phyloP scores from a whole-genome alignment of 2,797 vertebrate genomes.

The Hippopotamyrus pictus region DNA sequence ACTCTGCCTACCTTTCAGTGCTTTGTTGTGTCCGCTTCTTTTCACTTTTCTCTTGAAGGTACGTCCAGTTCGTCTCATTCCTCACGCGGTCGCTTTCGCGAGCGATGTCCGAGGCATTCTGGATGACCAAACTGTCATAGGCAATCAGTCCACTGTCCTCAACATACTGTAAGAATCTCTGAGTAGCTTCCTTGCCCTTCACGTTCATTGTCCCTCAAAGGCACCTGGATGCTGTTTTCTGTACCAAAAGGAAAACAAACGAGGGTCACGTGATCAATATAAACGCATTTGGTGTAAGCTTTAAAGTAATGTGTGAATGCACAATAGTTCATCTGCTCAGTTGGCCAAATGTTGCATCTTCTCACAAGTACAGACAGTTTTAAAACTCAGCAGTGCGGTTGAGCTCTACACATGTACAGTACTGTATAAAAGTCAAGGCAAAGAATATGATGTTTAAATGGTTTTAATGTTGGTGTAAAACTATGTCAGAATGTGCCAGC shows the following conservation, averaged over 20 bases:
- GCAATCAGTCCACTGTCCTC: constrained; percentile 94
- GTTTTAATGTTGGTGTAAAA: background rate
- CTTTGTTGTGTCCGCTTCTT: constrained; percentile 94
- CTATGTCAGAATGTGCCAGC: background rate
- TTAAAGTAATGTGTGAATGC: background rate
- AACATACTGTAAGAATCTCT: constrained; percentile 92
- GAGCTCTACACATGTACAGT: background rate
- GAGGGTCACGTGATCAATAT: background rate
- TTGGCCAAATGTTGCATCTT: background rate
- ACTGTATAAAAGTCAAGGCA: background rate
- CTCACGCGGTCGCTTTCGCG: constrained; percentile 82
- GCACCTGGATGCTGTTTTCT: background rate
- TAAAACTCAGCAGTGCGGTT: background rate
- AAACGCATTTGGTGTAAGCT: background rate
- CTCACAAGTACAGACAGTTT: background rate
- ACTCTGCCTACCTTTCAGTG: constrained; percentile 86
- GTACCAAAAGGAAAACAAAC: background rate
- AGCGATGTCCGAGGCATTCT: constrained; percentile 82
- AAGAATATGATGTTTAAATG: background rate
- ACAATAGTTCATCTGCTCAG: background rate
- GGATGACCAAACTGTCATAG: constrained; percentile 86
- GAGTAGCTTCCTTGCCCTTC: constrained; percentile 81
- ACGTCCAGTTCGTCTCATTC: constrained; percentile 90
- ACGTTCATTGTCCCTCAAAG: constrained; percentile 86
- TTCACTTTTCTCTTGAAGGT: constrained; percentile 92